phyloP scores from a whole-genome alignment of 2,113 vertebrate species.

The Barbus barbus region DNA sequence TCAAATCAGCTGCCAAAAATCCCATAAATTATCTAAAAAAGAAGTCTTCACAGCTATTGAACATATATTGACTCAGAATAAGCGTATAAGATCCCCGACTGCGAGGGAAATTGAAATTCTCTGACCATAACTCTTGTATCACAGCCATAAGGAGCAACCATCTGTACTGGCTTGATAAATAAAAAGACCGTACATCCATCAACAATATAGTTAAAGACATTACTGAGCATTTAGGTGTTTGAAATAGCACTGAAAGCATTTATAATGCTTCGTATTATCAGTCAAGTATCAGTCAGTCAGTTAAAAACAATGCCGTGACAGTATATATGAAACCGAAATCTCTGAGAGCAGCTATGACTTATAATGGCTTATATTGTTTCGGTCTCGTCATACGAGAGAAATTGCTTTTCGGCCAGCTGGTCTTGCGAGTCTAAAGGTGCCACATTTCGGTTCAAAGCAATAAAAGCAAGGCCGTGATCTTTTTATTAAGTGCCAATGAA shows the following conservation, averaged over 20 bases:
- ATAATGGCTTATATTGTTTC: not conserved
- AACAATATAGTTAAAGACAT: conserved; percentile 15
- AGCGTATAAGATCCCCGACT: conserved; percentile 28
- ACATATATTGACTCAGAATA: conserved; percentile 13
- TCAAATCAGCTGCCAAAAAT: not conserved
- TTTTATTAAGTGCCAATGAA: conserved; percentile 36
- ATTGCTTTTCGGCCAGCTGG: conserved; percentile 7
- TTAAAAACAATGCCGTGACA: not conserved
- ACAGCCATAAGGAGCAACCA: conserved; percentile 31
- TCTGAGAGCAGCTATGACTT: not conserved
- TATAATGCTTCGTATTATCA: not conserved
- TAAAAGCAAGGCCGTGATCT: conserved; percentile 15
- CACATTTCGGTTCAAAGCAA: conserved; percentile 16
- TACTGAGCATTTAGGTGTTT: not conserved
- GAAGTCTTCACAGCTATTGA: not conserved
- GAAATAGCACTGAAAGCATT: not conserved
- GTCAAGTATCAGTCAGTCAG: conserved; percentile 2
- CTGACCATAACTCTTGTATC: conserved; percentile 21
- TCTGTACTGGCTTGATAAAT: conserved; percentile 46
- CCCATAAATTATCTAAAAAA: not conserved
- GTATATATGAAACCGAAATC: not conserved
- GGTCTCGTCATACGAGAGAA: too few species aligned
- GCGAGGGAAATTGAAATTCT: conserved; percentile 52
- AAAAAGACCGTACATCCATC: conserved; percentile 21
- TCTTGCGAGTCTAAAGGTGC: conserved; percentile 4